phyloP scores from a whole-genome alignment of 2,888 invertebrate species.

The Acholoe squamosa region DNA sequence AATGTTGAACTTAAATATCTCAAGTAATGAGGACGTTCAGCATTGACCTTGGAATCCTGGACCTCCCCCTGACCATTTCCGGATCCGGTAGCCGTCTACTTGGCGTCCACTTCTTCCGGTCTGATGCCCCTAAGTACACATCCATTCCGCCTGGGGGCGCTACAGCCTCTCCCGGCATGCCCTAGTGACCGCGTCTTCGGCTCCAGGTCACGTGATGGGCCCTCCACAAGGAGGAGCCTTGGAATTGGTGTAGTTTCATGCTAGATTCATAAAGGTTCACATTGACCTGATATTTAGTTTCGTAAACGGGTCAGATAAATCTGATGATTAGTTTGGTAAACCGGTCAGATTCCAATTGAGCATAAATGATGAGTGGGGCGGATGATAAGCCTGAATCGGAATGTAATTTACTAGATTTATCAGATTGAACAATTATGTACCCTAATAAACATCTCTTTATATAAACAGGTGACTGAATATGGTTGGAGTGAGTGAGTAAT shows the following conservation, averaged over 20 bases:
- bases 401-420: too few relatives aligned
- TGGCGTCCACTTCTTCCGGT: constrained; percentile 29
- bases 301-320: too few relatives aligned
- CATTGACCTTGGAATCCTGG: not conserved
- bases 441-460: too few relatives aligned
- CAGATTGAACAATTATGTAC: too few relatives aligned
- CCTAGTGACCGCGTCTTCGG: constrained; percentile 20
- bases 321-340: too few relatives aligned
- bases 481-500: too few relatives aligned
- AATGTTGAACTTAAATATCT: not conserved
- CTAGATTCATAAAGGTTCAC: too few relatives aligned
- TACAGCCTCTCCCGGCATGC: constrained; percentile 1
- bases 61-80: constrained; percentile 13
- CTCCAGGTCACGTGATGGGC: not conserved
- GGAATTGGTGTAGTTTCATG: not conserved
- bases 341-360: too few relatives aligned
- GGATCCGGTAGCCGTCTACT: not conserved
- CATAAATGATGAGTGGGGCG: too few relatives aligned
- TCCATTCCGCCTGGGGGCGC: constrained; percentile 41
- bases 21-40: not conserved
- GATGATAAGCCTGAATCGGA: too few relatives aligned
- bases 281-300: too few relatives aligned
- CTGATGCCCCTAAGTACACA: not conserved
- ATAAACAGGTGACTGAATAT: too few relatives aligned
- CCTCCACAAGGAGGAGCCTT: not conserved